Base-by-base conservation (phyloP, 53 echinoderm and acorn worm genomes). In the Apostichopus leukothele region DNA sequence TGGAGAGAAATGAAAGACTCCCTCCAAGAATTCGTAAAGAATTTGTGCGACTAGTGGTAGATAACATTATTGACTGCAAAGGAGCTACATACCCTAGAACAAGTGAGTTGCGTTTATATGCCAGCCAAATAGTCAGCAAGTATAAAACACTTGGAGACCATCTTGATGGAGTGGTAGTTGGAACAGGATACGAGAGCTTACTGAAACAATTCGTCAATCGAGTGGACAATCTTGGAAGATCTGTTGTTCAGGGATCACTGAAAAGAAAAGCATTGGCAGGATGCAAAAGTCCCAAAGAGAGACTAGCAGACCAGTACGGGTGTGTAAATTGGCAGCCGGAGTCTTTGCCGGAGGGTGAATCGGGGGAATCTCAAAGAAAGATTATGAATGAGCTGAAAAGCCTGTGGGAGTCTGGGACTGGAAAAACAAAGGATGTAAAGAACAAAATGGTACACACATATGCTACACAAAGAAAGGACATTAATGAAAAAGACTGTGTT, bases 281-380 rank as follows among this genome's bases (percentile, higher is more conserved):
- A 39, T 39, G 39, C 39, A 39, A 39, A 39, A 39, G 39, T 39
- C 39, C 39, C 39, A 39, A 39, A 39, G 39, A 39, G 39, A 20
- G 27, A 76, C 63, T 88, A 55, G 78, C 54, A 39, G 90, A 90
- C 54, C 55, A 71, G 63, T 92, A 92, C 53, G 90, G 92, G 10
- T 92, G 92, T 67, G 59, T 92, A 52, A 76, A 87, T 61, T 90
- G 90, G 91, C 89, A 91, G 73, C 86, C 90, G 2, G 61, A 68
- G 0, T 66, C 75, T 53, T 60, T 90, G 23, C 87, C 90, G 57
- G 66, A 86, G 52, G 88, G 75, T 52, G 80, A 92, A 83, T 78
- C 79, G 25, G 88, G 66, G 60, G 92, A 85, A 67, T 73, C 52
- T 60, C 87, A 92, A 79, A 52, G 61, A 68, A 13, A 18, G 52